Percentiles rank a stretch among this genome's conserved stretches.
Conservation (phyloP, 2,113 vertebrate species). For the Alaudala cheleensis region DNA sequence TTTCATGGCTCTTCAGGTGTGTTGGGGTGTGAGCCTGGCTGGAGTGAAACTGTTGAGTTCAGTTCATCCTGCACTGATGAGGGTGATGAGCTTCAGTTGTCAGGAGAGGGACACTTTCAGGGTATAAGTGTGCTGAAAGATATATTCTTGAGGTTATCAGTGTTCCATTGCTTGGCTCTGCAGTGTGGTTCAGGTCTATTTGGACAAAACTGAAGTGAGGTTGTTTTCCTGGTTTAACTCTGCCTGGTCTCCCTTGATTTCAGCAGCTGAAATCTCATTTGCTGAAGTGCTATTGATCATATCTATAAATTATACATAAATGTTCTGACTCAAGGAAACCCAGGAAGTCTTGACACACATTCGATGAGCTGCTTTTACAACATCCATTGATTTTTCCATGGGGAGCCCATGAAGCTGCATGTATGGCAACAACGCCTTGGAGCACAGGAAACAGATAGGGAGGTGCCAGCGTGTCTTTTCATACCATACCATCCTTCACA, state of each 20-base stretch:
- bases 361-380: neutral
- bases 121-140: neutral
- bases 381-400: slow-evolving; percentile 17
- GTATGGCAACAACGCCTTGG: neutral
- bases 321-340: neutral
- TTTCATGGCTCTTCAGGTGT: neutral
- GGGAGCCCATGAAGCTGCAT: neutral
- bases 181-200: neutral
- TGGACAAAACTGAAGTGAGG: neutral
- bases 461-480: neutral
- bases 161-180: neutral
- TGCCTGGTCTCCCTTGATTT: neutral
- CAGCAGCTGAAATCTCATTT: neutral
- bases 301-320: neutral
- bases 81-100: too few species aligned
- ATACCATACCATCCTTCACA: neutral
- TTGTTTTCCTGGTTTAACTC: neutral
- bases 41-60: neutral
- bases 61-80: neutral
- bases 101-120: neutral
- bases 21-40: neutral
- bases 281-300: neutral
- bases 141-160: neutral
- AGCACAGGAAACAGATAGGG: neutral
- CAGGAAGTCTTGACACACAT: neutral